Evolutionary conservation across 35 echinoderm and acorn worm species (phyloP).

Genomic region (Patiria miniata): DNA sequence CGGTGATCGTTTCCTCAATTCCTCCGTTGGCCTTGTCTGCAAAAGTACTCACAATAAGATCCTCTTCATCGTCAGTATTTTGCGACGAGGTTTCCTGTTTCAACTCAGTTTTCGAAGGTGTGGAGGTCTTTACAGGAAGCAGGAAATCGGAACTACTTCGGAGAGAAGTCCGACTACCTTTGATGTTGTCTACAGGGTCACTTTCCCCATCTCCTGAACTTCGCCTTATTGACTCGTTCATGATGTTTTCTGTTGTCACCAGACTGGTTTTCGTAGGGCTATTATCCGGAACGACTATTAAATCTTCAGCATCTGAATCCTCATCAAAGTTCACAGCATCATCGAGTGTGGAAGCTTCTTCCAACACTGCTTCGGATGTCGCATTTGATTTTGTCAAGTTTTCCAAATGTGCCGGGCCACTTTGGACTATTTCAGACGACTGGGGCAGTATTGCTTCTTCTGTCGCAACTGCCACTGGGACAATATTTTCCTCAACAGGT

Average conservation of each 20-base stretch:
- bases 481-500: too few species aligned
- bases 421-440: too few species aligned
- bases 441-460: too few species aligned
- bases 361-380: neutral
- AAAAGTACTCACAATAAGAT: neutral
- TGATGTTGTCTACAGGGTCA: neutral
- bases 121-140: neutral
- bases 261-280: neutral
- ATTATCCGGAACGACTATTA: slow-evolving; percentile 14
- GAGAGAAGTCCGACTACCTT: neutral
- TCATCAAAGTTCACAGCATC: slow-evolving; percentile 1
- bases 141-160: neutral
- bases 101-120: neutral
- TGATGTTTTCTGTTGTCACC: neutral
- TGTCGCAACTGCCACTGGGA: too few species aligned
- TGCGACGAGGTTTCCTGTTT: neutral
- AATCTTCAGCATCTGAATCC: slow-evolving; percentile 16
- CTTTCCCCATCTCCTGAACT: neutral
- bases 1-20: neutral
- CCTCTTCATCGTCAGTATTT: neutral
- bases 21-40: neutral
- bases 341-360: neutral
- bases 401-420: too few species aligned
- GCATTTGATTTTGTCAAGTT: neutral
- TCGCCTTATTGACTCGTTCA: neutral